Base-by-base conservation (phyloP, 2,797 vertebrate genomes). In the Premnoplex brunnescens region DNA sequence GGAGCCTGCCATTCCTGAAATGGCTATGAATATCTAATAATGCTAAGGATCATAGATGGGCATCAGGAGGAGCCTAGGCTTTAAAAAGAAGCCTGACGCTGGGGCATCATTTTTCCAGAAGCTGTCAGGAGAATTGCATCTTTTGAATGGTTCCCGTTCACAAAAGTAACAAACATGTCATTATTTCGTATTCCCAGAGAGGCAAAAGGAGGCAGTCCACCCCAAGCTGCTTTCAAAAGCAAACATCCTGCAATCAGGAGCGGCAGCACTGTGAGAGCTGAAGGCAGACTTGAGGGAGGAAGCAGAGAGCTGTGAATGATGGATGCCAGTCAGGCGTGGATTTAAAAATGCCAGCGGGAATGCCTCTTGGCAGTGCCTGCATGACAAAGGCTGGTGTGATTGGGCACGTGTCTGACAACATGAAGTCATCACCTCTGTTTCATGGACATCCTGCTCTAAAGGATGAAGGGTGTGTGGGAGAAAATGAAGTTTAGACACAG, bases 111-210 rank as follows among this genome's bases (percentile, higher is more conserved):
- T 93, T 76, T 76, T 94, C 7, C 10, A 51, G 56, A 62, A 95
- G 74, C 85, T 91, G 79, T 93, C 85, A 92, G 63, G 19, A 69
- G 18, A 39, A 15, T 66, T 36, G 48, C 62, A 67, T 85, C 64
- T 92, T 95, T 90, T 78, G 86, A 94, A 87, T 18, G 49, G 46
- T 36, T 93, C 44, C 46, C 1, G 4, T 84, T 91, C 62, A 66
- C 44, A 68, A 43, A 87, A 67, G 63, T 87, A 78, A 96, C 86
- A 97, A 60, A 4, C 10, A 39, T 49, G 79, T 89, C 58, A 94
- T 94, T 95, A 85, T 94, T 96, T 96, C 93, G 82, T 93, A 88
- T 92, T 97, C 94, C 63, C 84, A 72, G 84, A 51, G 85, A 82
- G 54, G 84, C 93, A 92, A 79, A 94, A 93, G 88, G 58, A 95